These are phyloP conservation scores for Hydrozoanthus gracilis DNA, from an alignment of 92 coral and sea anemone species.

Conservation along the genomic window DNA sequence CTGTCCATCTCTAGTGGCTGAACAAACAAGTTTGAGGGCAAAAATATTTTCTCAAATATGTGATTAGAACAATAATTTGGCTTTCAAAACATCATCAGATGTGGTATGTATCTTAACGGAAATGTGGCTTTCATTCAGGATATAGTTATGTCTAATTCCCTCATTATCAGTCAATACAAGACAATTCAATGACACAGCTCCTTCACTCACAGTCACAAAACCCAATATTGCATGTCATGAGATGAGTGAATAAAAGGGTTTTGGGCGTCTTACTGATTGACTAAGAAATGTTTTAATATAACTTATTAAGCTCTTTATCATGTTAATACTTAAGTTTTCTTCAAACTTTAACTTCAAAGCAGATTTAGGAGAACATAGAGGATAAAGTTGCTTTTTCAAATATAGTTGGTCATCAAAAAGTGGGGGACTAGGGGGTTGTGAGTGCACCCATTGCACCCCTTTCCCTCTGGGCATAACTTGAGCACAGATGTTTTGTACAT, in stretches of 20 bases:
- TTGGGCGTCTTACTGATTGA: not conserved
- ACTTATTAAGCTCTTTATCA: too few species aligned
- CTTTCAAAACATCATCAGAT: not conserved
- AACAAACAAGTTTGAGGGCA: not conserved
- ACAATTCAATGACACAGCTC: not conserved
- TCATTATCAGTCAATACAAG: not conserved
- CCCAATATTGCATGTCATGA: not conserved
- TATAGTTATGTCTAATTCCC: not conserved
- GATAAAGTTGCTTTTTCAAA: too few species aligned
- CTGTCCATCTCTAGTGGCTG: too few species aligned
- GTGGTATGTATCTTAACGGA: not conserved
- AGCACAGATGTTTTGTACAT: too few species aligned
- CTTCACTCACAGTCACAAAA: not conserved
- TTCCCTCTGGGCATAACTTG: too few species aligned
- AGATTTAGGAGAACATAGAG: too few species aligned
- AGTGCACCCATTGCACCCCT: too few species aligned
- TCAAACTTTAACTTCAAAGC: too few species aligned
- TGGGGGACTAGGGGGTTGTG: too few species aligned
- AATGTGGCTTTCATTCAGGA: not conserved
- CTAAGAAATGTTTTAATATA: not conserved
- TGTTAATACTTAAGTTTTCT: too few species aligned
- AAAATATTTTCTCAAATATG: not conserved
- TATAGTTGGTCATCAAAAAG: too few species aligned
- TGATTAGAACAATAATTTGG: not conserved
- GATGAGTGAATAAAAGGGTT: not conserved